Base-by-base conservation (phyloP, 1,140 invertebrate species). In the Leguminivora glycinivorella region DNA sequence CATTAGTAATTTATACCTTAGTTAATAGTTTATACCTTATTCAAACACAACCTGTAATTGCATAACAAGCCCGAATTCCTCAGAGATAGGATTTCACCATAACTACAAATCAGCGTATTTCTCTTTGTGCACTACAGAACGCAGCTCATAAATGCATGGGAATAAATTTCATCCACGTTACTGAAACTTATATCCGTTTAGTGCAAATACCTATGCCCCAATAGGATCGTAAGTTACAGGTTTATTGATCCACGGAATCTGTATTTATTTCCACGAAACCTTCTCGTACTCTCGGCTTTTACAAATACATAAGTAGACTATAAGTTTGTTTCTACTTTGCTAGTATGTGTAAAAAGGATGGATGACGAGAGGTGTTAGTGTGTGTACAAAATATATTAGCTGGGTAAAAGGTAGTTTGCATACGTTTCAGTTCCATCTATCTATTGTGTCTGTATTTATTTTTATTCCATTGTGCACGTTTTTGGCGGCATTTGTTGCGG, bases 141-240 rank as follows among this genome's bases (percentile, higher is more conserved):
- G 47, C 47, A 24, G 31, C 66, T 31, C 66, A 43, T 38, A 69
- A 67, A 47, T 56, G 68, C 40, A 47, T 40, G n/a, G 22, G n/a
- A 60, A 70, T 58, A 58, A 70, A 70, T 58, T 60, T 60, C 56
- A 9, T 14, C 25, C 31, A 63, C 58, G 58, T 40, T 58, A 70
- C 52, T 60, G 29, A 47, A 60, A 70, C 68, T 70, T 70, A 70
- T 70, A 60, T 58, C 68, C 31, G 56, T 58, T 70, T 70, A 70
- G 68, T 70, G 68, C 68, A 70, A 70, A 70, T 70, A 60, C 31
- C 38, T 14, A 14, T 19, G 58, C 43, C 68, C 68, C 68, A 58
- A 70, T 38, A 6, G 68, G 29, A 38, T 40, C 56, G 56, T 70
- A 70, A 70, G 68, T 70, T 60, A 70, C 56, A 70, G 52, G 56